phyloP scores from a whole-genome alignment of 2,797 vertebrate genomes.

The Acrocephalus scirpaceus region DNA sequence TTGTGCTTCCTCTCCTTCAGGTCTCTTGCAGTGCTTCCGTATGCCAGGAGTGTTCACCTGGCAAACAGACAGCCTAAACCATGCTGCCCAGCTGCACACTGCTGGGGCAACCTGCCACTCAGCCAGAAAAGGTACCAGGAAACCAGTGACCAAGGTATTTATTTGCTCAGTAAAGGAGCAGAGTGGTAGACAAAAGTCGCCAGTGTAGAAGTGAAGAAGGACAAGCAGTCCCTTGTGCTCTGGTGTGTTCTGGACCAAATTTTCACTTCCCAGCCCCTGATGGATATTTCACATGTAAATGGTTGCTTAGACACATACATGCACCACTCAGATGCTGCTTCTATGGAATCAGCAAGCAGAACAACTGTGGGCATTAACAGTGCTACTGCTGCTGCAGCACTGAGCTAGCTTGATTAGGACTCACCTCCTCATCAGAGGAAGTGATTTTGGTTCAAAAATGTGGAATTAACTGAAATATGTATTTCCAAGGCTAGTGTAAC shows the following conservation, averaged over 20 bases:
- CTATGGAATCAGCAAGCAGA: neutral
- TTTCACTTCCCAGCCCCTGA: neutral
- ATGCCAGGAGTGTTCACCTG: neutral
- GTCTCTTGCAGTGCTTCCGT: neutral
- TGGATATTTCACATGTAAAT: neutral
- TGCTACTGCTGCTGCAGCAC: neutral
- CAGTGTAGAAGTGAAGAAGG: neutral
- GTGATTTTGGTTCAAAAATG: neutral
- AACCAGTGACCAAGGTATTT: neutral
- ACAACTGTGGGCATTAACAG: neutral
- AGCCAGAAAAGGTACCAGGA: neutral
- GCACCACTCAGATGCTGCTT: neutral
- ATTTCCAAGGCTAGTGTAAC: neutral
- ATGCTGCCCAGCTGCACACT: fast-evolving
- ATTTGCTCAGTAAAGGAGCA: neutral
- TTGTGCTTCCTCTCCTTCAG: neutral
- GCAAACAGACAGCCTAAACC: neutral
- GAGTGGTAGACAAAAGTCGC: neutral
- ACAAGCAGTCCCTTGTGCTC: neutral
- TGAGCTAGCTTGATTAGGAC: neutral
- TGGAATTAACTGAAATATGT: neutral
- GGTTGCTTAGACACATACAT: neutral
- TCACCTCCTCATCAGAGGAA: neutral
- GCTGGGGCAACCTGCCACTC: neutral
- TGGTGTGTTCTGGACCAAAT: neutral